Evolutionary conservation across 1,140 invertebrate genomes (phyloP).

Genomic region (Drosophila pallidifrons): DNA sequence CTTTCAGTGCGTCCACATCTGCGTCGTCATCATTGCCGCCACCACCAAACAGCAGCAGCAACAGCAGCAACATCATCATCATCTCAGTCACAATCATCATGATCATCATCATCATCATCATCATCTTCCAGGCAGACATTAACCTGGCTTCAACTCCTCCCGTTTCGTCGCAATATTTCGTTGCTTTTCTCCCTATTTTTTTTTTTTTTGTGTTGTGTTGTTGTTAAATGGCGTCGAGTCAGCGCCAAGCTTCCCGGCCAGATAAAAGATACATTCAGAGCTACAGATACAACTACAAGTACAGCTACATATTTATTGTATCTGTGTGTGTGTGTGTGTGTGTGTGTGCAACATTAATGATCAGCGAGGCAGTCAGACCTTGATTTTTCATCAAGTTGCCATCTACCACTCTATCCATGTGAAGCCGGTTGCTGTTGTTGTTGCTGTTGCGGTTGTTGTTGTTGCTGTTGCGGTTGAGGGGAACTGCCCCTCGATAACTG

Average conservation of each 20-base stretch:
- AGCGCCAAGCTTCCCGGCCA: conserved; percentile 45
- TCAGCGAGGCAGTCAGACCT: conserved; percentile 50
- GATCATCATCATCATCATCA: conserved; percentile 26
- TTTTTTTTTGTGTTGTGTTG: neutral
- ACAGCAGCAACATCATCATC: neutral
- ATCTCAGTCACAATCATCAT: neutral
- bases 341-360: conserved; percentile 65
- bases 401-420: neutral
- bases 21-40: conserved; percentile 69
- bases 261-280: conserved; percentile 33
- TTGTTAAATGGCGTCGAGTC: conserved; percentile 67
- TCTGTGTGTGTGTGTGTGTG: conserved; percentile 4
- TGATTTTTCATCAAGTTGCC: conserved; percentile 34
- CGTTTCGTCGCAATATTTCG: conserved; percentile 24
- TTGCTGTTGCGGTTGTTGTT: too few relatives aligned
- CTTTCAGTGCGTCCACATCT: conserved; percentile 83
- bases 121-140: conserved; percentile 64
- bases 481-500: conserved; percentile 8
- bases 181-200: conserved; percentile 7
- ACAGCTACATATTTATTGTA: neutral
- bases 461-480: conserved; percentile 12
- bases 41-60: conserved; percentile 16
- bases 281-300: conserved; percentile 22
- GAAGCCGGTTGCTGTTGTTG: neutral
- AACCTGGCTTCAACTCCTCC: conserved; percentile 31